Percentiles rank a stretch among this genome's conserved stretches.
Evolutionary conservation across 2,113 vertebrate genomes (phyloP).

Genomic region (Spea bombifrons): DNA sequence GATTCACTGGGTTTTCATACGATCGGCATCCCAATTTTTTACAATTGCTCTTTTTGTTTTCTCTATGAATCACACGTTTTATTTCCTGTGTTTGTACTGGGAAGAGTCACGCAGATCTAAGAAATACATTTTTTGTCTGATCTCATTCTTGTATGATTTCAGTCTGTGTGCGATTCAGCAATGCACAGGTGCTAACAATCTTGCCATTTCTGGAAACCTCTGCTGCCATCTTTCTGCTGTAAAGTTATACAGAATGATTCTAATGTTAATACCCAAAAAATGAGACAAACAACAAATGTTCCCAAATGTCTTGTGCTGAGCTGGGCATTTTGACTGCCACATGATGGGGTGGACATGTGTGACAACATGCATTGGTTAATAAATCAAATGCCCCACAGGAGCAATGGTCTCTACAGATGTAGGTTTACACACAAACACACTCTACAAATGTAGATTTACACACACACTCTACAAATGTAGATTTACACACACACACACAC

Average conservation of each 20-base stretch:
- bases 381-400: too few relatives aligned
- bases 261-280: too few relatives aligned
- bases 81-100: conserved; percentile 33
- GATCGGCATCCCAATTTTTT: conserved; percentile 23
- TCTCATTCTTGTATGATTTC: conserved; percentile 41
- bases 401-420: too few relatives aligned
- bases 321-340: too few relatives aligned
- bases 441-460: too few relatives aligned
- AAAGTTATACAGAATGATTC: not conserved
- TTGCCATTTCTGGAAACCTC: not conserved
- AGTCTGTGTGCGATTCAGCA: conserved; percentile 37
- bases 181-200: conserved; percentile 32
- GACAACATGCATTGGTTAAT: too few relatives aligned
- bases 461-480: too few relatives aligned
- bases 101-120: conserved; percentile 40
- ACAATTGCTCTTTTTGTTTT: conserved; percentile 19
- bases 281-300: too few relatives aligned
- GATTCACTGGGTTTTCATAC: conserved; percentile 33
- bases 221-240: not conserved
- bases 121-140: conserved; percentile 43
- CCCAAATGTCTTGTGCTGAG: too few relatives aligned
- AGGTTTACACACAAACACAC: too few relatives aligned
- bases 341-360: too few relatives aligned
- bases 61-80: conserved; percentile 35
- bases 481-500: too few relatives aligned